A percentile compares a stretch with the other conserved stretches of the same genome.
phyloP scores from a whole-genome alignment of 1,140 invertebrate species.

The Conopomorpha cramerella region DNA sequence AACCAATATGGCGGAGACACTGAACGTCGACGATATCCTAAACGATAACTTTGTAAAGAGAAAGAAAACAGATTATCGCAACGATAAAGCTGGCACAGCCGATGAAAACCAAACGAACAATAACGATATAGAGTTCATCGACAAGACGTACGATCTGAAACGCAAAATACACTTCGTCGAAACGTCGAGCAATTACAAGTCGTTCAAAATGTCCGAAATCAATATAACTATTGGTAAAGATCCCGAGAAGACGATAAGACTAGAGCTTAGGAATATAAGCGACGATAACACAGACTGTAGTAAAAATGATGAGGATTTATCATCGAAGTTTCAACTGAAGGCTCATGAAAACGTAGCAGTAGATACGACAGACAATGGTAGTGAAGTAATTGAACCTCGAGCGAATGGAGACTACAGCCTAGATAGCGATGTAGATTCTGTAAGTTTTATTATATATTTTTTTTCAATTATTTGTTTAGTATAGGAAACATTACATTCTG shows the following conservation, averaged over 20 bases:
- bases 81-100: constrained; percentile 8
- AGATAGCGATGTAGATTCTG: too few species aligned
- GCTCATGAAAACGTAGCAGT: too few species aligned
- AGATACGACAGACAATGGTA: too few species aligned
- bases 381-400: too few species aligned
- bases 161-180: constrained; percentile 19
- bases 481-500: too few species aligned
- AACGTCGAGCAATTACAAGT: constrained; percentile 11
- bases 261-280: constrained; percentile 39
- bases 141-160: constrained; percentile 13
- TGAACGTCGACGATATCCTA: constrained; percentile 31
- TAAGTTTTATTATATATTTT: too few species aligned
- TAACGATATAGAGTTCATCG: constrained; percentile 15
- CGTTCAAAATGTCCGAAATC: constrained; percentile 13
- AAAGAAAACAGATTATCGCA: constrained; percentile 15
- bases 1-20: constrained; percentile 27
- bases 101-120: constrained; percentile 14
- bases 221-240: constrained; percentile 37
- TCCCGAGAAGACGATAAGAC: constrained; percentile 25
- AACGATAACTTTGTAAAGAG: constrained; percentile 23
- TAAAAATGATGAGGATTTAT: too few species aligned
- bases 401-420: too few species aligned
- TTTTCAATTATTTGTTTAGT: too few species aligned
- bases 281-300: too few species aligned
- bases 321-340: too few species aligned